Conservation (phyloP, 2,888 invertebrate species). For the Trachelus troglodyta region DNA sequence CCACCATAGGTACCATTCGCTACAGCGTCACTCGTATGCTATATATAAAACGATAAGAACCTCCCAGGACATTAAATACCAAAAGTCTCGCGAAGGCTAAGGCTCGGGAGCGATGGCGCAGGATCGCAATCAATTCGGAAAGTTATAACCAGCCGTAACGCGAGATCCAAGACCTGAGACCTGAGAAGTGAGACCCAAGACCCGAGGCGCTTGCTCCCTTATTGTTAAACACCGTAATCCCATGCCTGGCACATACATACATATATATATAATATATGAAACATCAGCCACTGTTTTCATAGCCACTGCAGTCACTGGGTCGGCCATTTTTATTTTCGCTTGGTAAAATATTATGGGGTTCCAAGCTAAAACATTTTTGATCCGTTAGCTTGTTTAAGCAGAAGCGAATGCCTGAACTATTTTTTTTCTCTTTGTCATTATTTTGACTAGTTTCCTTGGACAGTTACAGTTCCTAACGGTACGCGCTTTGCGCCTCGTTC, state of each 20-base stretch:
- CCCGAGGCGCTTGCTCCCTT: conserved; percentile 13
- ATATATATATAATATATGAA: not conserved
- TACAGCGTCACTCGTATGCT: not conserved
- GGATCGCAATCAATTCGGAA: not conserved
- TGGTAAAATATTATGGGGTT: not conserved
- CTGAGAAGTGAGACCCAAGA: not conserved
- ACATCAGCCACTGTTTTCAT: conserved; percentile 19
- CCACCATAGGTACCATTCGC: not conserved
- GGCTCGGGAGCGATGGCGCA: not conserved
- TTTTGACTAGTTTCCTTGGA: not conserved
- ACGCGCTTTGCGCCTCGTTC: not conserved
- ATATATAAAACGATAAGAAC: not conserved
- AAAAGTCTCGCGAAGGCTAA: not conserved
- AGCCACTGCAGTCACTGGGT: not conserved
- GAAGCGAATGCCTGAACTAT: not conserved
- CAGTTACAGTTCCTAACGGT: not conserved
- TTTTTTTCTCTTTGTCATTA: not conserved
- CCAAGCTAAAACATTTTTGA: not conserved
- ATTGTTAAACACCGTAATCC: conserved; percentile 20
- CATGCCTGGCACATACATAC: conserved; percentile 7
- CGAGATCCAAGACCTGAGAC: not conserved
- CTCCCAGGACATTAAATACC: not conserved
- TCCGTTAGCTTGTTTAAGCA: not conserved
- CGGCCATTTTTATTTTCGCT: not conserved
- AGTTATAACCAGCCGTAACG: not conserved